Conservation (phyloP, 2,113 vertebrate genomes). For the Sebastes schlegelii region DNA sequence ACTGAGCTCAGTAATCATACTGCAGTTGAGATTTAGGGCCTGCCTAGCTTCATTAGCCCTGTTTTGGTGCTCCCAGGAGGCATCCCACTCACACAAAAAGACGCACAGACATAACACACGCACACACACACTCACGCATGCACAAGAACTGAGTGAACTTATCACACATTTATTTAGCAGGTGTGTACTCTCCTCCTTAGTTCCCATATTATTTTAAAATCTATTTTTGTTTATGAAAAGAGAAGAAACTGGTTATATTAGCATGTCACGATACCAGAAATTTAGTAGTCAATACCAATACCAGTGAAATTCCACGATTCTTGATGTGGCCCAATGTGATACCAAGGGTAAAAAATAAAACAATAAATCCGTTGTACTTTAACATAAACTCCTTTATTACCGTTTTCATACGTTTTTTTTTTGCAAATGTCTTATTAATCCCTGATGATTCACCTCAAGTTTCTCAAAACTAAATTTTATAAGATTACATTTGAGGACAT, state of each 20-base stretch:
- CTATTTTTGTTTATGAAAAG: background rate
- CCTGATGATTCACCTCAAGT: too few relatives aligned
- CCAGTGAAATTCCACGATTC: too few relatives aligned
- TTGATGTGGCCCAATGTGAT: too few relatives aligned
- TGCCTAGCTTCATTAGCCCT: conserved; percentile 71
- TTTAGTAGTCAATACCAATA: too few relatives aligned
- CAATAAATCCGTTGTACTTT: too few relatives aligned
- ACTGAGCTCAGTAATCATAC: conserved; percentile 71
- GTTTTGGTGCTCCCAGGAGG: conserved; percentile 55
- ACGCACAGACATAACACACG: conserved; percentile 15
- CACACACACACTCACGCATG: conserved; percentile 23
- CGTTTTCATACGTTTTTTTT: too few relatives aligned
- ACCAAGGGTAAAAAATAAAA: too few relatives aligned
- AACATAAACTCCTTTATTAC: too few relatives aligned
- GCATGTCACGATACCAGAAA: too few relatives aligned
- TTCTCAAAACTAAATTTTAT: too few relatives aligned
- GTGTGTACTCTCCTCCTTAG: conserved; percentile 10
- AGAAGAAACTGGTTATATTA: background rate
- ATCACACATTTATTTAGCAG: conserved; percentile 52
- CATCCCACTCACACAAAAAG: conserved; percentile 8
- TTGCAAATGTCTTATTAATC: too few relatives aligned
- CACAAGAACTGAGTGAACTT: conserved; percentile 39
- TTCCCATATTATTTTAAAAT: background rate
- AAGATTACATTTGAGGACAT: too few relatives aligned
- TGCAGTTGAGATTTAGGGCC: conserved; percentile 63